Percentiles rank a stretch among this genome's conserved stretches.
Evolutionary conservation across 2,888 invertebrate species (phyloP).

Genomic region (Sussaba pulchella): DNA sequence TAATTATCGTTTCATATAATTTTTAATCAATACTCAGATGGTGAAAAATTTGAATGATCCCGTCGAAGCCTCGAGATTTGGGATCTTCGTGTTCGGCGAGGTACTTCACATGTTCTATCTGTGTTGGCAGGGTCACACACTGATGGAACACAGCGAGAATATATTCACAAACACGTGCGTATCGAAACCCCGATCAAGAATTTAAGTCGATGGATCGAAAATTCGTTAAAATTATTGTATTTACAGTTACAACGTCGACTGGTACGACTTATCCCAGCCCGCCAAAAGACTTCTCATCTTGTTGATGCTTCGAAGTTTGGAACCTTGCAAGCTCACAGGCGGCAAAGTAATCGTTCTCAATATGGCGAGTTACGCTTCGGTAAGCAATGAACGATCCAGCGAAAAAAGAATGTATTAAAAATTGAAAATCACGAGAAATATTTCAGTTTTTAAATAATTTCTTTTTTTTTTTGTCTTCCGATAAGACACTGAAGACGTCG

Average conservation of each 20-base stretch:
- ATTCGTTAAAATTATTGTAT: neutral
- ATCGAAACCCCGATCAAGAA: neutral
- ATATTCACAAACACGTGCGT: constrained; percentile 59
- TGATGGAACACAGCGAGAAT: constrained; percentile 60
- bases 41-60: constrained; percentile 56
- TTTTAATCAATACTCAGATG: constrained; percentile 19
- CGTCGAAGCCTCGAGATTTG: constrained; percentile 51
- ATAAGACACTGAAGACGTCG: constrained; percentile 43
- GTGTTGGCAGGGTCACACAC: constrained; percentile 60
- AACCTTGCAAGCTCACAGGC: constrained; percentile 45
- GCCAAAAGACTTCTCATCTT: constrained; percentile 34
- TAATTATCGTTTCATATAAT: neutral
- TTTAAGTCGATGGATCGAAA: neutral
- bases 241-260: constrained; percentile 38
- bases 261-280: constrained; percentile 28
- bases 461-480: too few relatives aligned
- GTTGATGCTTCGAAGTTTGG: constrained; percentile 50
- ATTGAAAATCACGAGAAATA: neutral
- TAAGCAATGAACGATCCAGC: constrained; percentile 20
- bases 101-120: constrained; percentile 57
- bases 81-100: constrained; percentile 52
- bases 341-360: constrained; percentile 45
- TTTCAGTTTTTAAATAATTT: neutral
- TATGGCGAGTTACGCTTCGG: constrained; percentile 52
- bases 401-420: neutral